Evolutionary conservation across 1,140 invertebrate species (phyloP).

Genomic region (Zaprionus lachaisei): DNA sequence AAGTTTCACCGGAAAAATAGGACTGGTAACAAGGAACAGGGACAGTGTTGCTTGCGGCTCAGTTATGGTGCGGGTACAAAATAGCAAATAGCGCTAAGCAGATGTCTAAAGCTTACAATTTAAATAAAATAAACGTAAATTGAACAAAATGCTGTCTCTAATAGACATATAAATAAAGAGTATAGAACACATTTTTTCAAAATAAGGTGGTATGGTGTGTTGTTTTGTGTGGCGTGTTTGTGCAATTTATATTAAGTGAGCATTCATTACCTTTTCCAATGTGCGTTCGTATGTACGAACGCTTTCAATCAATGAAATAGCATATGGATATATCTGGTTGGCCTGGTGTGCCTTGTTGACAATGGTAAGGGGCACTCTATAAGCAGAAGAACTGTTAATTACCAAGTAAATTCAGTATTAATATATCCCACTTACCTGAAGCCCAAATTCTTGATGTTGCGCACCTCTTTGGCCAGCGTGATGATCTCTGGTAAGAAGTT

Average conservation of each 20-base stretch:
- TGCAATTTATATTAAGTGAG: background rate
- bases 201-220: slow-evolving; percentile 23
- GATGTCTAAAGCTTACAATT: slow-evolving; percentile 10
- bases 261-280: slow-evolving; percentile 94
- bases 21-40: background rate
- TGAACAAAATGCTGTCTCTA: background rate
- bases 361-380: slow-evolving; percentile 96
- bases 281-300: slow-evolving; percentile 98
- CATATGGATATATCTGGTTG: slow-evolving; percentile 99
- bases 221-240: slow-evolving; percentile 23
- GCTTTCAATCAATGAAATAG: slow-evolving; percentile 99
- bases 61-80: background rate
- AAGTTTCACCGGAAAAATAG: no score
- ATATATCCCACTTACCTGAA: slow-evolving; percentile 87
- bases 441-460: slow-evolving; percentile 98
- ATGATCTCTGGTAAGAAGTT: slow-evolving; percentile 99
- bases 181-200: slow-evolving; percentile 35
- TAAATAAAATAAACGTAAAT: slow-evolving; percentile 4
- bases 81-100: slow-evolving; percentile 3
- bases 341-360: slow-evolving; percentile 99
- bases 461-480: slow-evolving; percentile 98
- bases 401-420: accelerated
- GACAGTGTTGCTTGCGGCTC: background rate
- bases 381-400: background rate
- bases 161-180: slow-evolving; percentile 23